Evolutionary conservation across 1,140 invertebrate genomes (phyloP).

Genomic region (Planococcus citri): DNA sequence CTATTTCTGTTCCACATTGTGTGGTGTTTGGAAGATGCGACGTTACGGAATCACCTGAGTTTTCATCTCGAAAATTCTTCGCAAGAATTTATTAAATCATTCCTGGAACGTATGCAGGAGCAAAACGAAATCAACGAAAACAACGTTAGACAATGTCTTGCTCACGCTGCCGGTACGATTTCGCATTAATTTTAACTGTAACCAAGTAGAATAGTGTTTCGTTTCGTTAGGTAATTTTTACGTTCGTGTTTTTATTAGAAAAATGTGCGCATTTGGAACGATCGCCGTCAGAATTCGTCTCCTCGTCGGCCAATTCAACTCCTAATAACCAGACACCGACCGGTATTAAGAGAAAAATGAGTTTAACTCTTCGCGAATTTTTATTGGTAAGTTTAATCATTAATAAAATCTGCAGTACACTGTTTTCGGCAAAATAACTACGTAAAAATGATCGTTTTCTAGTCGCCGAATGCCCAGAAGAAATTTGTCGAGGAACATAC

Average conservation of each 20-base stretch:
- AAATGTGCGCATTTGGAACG: neutral
- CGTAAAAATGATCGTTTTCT: neutral
- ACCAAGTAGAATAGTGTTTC: too few relatives aligned
- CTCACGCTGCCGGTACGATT: neutral
- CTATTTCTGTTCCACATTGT: neutral
- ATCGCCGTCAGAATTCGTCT: neutral
- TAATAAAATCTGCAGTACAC: too few relatives aligned
- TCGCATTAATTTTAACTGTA: neutral
- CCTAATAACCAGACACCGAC: neutral
- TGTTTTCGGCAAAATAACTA: too few relatives aligned
- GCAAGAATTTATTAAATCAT: neutral
- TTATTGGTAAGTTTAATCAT: neutral
- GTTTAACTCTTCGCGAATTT: neutral
- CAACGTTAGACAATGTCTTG: neutral
- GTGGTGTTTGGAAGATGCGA: neutral
- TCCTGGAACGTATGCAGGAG: neutral
- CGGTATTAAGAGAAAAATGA: neutral
- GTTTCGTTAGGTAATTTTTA: neutral
- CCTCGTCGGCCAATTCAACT: neutral
- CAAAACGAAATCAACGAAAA: neutral
- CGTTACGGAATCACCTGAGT: neutral
- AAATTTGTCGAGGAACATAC: neutral
- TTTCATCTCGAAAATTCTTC: neutral
- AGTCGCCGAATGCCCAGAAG: neutral
- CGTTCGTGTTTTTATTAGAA: neutral